Evolutionary conservation across 2,888 invertebrate species (phyloP).

Genomic region (Ligdia adustata): DNA sequence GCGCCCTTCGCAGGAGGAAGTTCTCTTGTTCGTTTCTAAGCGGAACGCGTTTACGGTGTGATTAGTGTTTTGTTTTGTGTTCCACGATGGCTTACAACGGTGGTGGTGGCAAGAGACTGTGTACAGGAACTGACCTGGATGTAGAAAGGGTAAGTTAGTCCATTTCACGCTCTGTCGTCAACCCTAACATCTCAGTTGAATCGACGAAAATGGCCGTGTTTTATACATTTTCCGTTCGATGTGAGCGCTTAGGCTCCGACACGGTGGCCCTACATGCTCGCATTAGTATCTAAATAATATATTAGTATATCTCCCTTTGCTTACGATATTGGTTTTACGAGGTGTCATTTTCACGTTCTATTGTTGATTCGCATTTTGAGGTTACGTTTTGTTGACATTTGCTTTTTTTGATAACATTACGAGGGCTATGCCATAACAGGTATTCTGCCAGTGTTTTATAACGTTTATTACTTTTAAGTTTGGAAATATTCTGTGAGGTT

Average conservation of each 20-base stretch:
- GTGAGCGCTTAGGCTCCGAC: constrained; percentile 55
- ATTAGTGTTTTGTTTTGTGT: constrained; percentile 85
- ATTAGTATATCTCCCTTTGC: constrained; percentile 28
- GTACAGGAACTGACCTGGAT: constrained; percentile 78
- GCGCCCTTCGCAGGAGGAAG: constrained; percentile 59
- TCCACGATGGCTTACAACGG: constrained; percentile 89
- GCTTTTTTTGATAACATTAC: constrained; percentile 40
- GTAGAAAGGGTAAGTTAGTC: constrained; percentile 76
- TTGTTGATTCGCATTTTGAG: constrained; percentile 79
- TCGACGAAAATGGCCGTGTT: constrained; percentile 80
- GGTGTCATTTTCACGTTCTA: constrained; percentile 67
- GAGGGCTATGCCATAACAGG: constrained; percentile 18
- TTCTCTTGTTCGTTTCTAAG: constrained; percentile 51
- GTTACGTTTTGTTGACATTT: constrained; percentile 76
- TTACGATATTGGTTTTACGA: constrained; percentile 41
- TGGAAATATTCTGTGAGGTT: constrained; percentile 51
- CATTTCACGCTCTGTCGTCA: constrained; percentile 48
- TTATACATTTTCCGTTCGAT: constrained; percentile 67
- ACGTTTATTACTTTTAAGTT: constrained; percentile 29
- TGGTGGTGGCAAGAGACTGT: constrained; percentile 85
- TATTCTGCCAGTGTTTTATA: constrained; percentile 7
- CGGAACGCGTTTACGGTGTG: constrained; percentile 77
- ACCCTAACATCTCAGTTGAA: constrained; percentile 51
- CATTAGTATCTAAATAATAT: constrained; percentile 39
- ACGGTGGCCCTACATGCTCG: constrained; percentile 25